phyloP scores from a whole-genome alignment of 2,888 invertebrate genomes.

The Calliphora vomitoria region DNA sequence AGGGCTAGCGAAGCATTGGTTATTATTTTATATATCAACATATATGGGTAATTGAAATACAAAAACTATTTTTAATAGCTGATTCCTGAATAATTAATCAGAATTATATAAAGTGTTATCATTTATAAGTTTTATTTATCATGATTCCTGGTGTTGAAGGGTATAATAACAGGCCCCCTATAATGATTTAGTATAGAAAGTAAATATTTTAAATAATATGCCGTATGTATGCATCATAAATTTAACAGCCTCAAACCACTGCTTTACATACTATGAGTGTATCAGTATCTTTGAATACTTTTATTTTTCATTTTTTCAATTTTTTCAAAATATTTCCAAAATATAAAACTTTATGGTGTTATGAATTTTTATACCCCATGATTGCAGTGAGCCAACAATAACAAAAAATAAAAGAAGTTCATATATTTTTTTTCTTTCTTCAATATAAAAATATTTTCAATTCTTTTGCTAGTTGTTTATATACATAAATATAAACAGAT shows the following conservation, averaged over 20 bases:
- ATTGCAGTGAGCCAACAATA: slow-evolving; percentile 43
- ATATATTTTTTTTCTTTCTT: slow-evolving; percentile 1
- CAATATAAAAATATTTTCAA: slow-evolving; percentile 34
- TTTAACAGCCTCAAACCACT: slow-evolving; percentile 3
- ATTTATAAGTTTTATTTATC: background rate
- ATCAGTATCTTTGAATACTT: slow-evolving; percentile 21
- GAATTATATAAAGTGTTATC: background rate
- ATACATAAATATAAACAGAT: background rate
- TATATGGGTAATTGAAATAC: too few species aligned
- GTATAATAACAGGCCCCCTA: background rate
- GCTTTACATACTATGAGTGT: background rate
- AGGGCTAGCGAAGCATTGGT: too few species aligned
- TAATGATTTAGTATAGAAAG: slow-evolving; percentile 4
- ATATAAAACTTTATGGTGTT: slow-evolving; percentile 51
- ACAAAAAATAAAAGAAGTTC: background rate
- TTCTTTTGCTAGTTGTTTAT: slow-evolving; percentile 28
- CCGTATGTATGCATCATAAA: background rate
- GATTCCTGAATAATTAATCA: too few species aligned
- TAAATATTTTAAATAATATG: background rate
- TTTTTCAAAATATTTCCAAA: slow-evolving; percentile 14
- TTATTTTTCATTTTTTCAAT: background rate
- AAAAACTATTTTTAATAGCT: too few species aligned
- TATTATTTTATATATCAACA: too few species aligned
- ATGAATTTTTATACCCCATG: slow-evolving; percentile 56
- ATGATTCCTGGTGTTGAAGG: background rate